Evolutionary conservation across 30 jellyfish, hydroid and myxozoan genomes (phyloP).

Genomic region (Aurelia sp.): DNA sequence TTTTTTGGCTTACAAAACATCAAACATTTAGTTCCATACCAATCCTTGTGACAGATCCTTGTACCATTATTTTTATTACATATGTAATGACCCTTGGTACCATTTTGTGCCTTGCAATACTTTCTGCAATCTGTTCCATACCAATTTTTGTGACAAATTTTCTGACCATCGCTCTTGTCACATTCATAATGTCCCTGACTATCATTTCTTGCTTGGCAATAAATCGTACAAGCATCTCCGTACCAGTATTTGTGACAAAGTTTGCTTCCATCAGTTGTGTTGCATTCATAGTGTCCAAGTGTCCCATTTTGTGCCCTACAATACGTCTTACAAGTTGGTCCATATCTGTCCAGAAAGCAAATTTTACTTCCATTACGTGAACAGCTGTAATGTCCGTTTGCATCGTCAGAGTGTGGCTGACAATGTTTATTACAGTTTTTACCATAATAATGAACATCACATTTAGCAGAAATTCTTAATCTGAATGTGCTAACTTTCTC

Average conservation of each 20-base stretch:
- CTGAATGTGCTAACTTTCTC: slow-evolving; percentile 11
- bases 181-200: slow-evolving; percentile 45
- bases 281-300: slow-evolving; percentile 60
- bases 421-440: slow-evolving; percentile 12
- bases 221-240: slow-evolving; percentile 36
- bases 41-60: slow-evolving; percentile 22
- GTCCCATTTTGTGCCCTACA: slow-evolving; percentile 22
- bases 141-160: slow-evolving; percentile 44
- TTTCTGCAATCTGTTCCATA: slow-evolving; percentile 28
- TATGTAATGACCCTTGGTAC: background rate
- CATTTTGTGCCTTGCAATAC: slow-evolving; percentile 1
- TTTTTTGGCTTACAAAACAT: slow-evolving; percentile 26
- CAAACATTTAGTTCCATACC: slow-evolving; percentile 47
- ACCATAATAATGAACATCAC: slow-evolving; percentile 38
- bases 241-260: slow-evolving; percentile 63
- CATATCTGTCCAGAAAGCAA: slow-evolving; percentile 27
- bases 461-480: slow-evolving; percentile 11
- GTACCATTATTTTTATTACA: slow-evolving; percentile 26
- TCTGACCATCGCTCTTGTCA: slow-evolving; percentile 22
- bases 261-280: slow-evolving; percentile 29
- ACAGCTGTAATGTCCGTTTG: slow-evolving; percentile 46
- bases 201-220: slow-evolving; percentile 47
- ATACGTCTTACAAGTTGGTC: slow-evolving; percentile 12
- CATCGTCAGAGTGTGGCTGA: background rate
- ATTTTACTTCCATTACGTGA: slow-evolving; percentile 35